phyloP scores from a whole-genome alignment of 2,113 vertebrate species.

The Gymnocephalus cernua region DNA sequence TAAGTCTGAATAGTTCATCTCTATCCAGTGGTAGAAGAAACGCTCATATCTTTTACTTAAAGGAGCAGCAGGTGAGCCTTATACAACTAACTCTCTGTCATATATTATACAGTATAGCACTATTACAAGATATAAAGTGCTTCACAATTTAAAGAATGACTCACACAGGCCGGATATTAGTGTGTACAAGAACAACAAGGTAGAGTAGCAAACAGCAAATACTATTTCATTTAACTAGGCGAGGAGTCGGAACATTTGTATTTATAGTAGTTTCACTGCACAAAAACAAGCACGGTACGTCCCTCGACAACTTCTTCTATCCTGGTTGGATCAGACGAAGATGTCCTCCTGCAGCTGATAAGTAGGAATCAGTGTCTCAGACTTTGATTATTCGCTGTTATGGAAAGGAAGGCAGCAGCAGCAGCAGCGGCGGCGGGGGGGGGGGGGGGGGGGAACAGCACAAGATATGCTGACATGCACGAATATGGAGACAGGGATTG shows the following conservation, averaged over 20 bases:
- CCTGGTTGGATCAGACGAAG: conserved; percentile 21
- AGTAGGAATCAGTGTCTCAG: conserved; percentile 26
- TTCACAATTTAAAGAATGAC: not conserved
- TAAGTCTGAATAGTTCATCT: too few species aligned
- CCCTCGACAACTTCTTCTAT: not conserved
- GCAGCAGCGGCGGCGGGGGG: too few species aligned
- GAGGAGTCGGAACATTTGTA: not conserved
- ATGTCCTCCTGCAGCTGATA: conserved; percentile 32
- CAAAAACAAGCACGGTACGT: not conserved
- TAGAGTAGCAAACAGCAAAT: not conserved
- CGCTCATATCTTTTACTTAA: too few species aligned
- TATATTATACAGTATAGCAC: not conserved
- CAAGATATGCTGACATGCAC: conserved; percentile 51
- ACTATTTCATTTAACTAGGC: not conserved
- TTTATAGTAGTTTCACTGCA: not conserved
- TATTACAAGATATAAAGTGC: not conserved
- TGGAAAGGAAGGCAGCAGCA: not conserved
- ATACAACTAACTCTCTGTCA: too few species aligned
- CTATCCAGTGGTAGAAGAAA: too few species aligned
- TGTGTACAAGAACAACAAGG: not conserved
- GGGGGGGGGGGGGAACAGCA: conserved; percentile 6
- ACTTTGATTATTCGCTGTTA: conserved; percentile 30
- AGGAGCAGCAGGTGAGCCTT: too few species aligned
- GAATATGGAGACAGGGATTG: conserved; percentile 41
- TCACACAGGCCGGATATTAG: not conserved